Evolutionary conservation across 2,888 invertebrate species (phyloP).

Genomic region (Thera obeliscata): DNA sequence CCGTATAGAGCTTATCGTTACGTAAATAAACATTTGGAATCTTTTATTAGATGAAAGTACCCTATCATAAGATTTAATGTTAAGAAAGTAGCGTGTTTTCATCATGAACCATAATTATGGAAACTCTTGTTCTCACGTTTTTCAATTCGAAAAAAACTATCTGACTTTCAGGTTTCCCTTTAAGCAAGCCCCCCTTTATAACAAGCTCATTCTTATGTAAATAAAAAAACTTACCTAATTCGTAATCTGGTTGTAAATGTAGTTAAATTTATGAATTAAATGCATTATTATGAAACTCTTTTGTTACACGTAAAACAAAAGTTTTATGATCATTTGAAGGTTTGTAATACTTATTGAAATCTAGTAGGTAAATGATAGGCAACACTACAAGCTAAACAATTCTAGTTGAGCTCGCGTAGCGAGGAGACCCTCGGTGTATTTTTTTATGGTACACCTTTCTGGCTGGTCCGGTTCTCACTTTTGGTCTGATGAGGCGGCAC

Average conservation of each 20-base stretch:
- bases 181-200: neutral
- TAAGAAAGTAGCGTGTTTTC: conserved; percentile 36
- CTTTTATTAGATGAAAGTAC: conserved; percentile 48
- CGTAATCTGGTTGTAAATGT: conserved; percentile 15
- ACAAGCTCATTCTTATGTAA: conserved; percentile 8
- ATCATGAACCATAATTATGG: conserved; percentile 33
- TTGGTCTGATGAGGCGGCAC: neutral
- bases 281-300: neutral
- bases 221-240: conserved; percentile 3
- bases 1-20: conserved; percentile 67
- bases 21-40: conserved; percentile 55
- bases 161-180: neutral
- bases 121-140: neutral
- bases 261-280: neutral
- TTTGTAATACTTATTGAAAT: too few species aligned
- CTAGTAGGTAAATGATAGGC: neutral
- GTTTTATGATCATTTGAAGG: neutral
- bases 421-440: neutral
- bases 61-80: conserved; percentile 37
- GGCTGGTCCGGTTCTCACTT: neutral
- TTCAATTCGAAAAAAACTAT: neutral
- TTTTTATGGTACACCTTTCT: neutral
- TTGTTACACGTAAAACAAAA: neutral
- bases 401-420: neutral
- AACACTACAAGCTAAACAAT: neutral